Conservation (phyloP, 1,140 invertebrate species). For the Drosophila arawakana region DNA sequence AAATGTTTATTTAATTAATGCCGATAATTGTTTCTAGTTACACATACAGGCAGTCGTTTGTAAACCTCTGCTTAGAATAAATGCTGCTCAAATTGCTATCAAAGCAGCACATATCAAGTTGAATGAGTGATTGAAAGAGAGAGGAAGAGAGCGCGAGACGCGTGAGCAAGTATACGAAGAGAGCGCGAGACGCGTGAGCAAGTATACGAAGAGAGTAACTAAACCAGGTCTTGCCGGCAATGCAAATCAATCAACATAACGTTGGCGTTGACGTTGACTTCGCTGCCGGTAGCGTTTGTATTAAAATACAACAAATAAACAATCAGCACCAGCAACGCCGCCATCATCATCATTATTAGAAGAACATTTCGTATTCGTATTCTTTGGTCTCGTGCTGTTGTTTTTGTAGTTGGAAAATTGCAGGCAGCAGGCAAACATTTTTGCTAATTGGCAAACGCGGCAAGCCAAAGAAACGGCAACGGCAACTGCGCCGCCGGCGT, state of each 20-base stretch:
- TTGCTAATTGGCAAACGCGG: slow-evolving; percentile 50
- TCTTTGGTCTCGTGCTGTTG: slow-evolving; percentile 22
- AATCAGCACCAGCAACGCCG: neutral
- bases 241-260: slow-evolving; percentile 66
- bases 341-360: slow-evolving; percentile 17
- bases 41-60: slow-evolving; percentile 11
- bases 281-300: slow-evolving; percentile 6
- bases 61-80: slow-evolving; percentile 24
- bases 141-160: neutral
- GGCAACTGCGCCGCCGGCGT: slow-evolving; percentile 20
- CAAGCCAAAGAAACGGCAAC: slow-evolving; percentile 31
- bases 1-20: slow-evolving; percentile 78
- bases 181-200: neutral
- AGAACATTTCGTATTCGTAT: slow-evolving; percentile 12
- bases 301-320: slow-evolving; percentile 5
- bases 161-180: neutral
- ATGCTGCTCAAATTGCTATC: slow-evolving; percentile 40
- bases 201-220: slow-evolving; percentile 36
- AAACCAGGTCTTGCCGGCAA: slow-evolving; percentile 62
- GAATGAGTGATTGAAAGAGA: neutral
- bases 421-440: slow-evolving; percentile 48
- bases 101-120: slow-evolving; percentile 14
- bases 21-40: slow-evolving; percentile 50
- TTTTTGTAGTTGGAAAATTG: slow-evolving; percentile 17
- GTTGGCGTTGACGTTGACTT: slow-evolving; percentile 18